phyloP scores from a whole-genome alignment of 1,140 invertebrate species.

The Tetraneura akinire region DNA sequence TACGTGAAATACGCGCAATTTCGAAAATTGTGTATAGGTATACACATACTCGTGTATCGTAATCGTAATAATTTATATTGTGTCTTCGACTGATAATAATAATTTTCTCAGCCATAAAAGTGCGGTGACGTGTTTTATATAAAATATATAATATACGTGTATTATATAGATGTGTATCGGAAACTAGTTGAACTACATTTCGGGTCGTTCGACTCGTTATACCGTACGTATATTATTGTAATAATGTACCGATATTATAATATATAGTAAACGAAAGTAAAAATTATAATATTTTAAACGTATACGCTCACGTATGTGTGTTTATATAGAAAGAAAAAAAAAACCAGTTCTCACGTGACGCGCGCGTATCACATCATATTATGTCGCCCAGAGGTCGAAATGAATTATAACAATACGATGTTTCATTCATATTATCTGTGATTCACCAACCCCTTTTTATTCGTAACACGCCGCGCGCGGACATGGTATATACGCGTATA shows the following conservation, averaged over 20 bases:
- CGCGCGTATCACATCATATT: conserved; percentile 30
- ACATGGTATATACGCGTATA: too few relatives aligned
- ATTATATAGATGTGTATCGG: background rate
- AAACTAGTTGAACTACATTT: conserved; percentile 44
- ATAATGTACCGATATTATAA: too few relatives aligned
- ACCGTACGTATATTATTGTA: too few relatives aligned
- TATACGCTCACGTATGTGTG: background rate
- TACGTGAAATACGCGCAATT: too few relatives aligned
- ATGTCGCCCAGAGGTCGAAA: conserved; percentile 39
- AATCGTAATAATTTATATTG: too few relatives aligned
- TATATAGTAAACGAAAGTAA: background rate
- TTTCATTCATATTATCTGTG: conserved; percentile 18
- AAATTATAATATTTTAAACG: conserved; percentile 6
- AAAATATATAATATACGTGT: background rate
- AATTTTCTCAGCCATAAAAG: background rate
- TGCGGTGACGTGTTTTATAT: background rate
- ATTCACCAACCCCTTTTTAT: conserved; percentile 47
- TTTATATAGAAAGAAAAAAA: background rate
- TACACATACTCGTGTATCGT: too few relatives aligned
- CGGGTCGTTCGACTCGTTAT: background rate
- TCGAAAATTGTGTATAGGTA: too few relatives aligned
- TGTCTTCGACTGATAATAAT: too few relatives aligned
- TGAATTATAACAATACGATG: conserved; percentile 51
- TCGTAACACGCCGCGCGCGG: background rate
- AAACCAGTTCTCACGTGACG: conserved; percentile 43